Evolutionary conservation across 2,888 invertebrate genomes (phyloP).

Genomic region (Cantharis rustica): DNA sequence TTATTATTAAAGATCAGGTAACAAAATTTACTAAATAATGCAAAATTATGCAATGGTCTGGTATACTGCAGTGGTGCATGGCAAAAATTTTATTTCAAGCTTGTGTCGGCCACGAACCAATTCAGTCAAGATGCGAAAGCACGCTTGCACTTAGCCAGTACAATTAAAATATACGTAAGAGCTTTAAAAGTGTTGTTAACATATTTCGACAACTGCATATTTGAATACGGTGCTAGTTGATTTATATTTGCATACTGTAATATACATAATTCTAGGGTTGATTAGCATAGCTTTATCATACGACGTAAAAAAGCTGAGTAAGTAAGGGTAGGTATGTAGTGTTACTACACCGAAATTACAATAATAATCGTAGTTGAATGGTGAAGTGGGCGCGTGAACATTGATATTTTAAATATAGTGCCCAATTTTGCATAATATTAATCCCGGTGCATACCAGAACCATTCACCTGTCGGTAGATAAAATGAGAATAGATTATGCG

Average conservation of each 20-base stretch:
- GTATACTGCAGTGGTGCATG: slow-evolving; percentile 4
- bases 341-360: slow-evolving; percentile 16
- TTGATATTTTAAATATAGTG: slow-evolving; percentile 37
- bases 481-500: slow-evolving; percentile 12
- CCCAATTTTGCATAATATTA: slow-evolving; percentile 33
- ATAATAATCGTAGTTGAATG: slow-evolving; percentile 27
- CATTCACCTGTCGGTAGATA: slow-evolving; percentile 20
- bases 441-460: slow-evolving; percentile 11
- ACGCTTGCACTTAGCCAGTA: slow-evolving; percentile 13
- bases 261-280: slow-evolving; percentile 22
- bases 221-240: slow-evolving; percentile 23
- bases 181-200: slow-evolving; percentile 9
- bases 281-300: slow-evolving; percentile 28
- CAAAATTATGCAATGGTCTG: slow-evolving; percentile 1
- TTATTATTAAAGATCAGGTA: neutral
- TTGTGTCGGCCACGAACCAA: slow-evolving; percentile 25
- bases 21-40: neutral
- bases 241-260: slow-evolving; percentile 22
- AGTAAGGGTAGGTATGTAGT: slow-evolving; percentile 19
- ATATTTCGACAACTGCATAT: slow-evolving; percentile 21
- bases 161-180: neutral
- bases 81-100: slow-evolving; percentile 15
- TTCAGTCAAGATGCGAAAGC: slow-evolving; percentile 19
- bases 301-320: slow-evolving; percentile 13
- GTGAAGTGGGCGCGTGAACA: slow-evolving; percentile 37